phyloP scores from a whole-genome alignment of 2,113 vertebrate genomes.

The Turnix velox region DNA sequence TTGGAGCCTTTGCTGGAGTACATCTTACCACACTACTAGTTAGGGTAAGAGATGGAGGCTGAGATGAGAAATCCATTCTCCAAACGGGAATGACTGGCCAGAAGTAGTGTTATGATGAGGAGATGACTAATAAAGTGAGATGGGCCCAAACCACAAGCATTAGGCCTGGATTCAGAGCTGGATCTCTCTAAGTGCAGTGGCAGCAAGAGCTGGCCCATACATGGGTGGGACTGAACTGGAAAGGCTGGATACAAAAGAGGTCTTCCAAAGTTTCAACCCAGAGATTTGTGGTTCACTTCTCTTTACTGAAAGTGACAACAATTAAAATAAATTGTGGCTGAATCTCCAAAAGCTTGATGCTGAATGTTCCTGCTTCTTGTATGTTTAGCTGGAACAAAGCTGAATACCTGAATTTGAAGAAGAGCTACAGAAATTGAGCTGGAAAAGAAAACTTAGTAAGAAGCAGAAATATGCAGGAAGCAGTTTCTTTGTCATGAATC shows the following conservation, averaged over 20 bases:
- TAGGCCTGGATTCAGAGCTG: neutral
- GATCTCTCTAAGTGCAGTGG: neutral
- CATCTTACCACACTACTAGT: neutral
- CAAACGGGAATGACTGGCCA: neutral
- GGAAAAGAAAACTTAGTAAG: neutral
- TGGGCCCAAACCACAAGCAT: constrained; percentile 5
- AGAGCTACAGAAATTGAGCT: neutral
- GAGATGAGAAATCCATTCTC: neutral
- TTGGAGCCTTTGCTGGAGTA: neutral
- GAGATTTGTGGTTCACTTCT: neutral
- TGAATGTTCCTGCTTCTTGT: neutral
- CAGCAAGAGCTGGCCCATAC: neutral
- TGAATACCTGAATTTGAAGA: constrained; percentile 9
- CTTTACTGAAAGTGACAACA: neutral
- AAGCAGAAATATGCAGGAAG: constrained; percentile 4
- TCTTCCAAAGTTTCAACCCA: neutral
- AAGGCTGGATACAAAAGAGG: neutral
- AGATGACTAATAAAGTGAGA: constrained; percentile 6
- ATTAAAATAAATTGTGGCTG: neutral
- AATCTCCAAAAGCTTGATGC: neutral
- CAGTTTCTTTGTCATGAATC: neutral
- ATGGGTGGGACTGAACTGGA: neutral
- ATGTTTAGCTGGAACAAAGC: constrained; percentile 7
- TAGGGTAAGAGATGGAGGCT: neutral
- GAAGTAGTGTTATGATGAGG: neutral